Conservation (phyloP, 2,888 invertebrate genomes). For the Lasioglossum figueresi region DNA sequence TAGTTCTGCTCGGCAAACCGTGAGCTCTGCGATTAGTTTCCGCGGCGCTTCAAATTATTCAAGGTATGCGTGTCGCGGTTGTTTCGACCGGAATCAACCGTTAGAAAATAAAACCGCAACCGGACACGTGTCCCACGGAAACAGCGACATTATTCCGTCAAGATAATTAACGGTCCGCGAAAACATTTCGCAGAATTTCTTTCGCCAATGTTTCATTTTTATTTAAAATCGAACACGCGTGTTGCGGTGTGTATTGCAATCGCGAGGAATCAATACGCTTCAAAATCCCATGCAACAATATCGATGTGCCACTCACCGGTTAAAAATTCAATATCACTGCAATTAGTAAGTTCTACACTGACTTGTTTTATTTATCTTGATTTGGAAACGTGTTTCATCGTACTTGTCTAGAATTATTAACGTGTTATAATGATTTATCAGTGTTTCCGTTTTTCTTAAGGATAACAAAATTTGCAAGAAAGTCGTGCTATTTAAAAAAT, state of each 20-base stretch:
- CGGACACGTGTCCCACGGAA: background rate
- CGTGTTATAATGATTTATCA: background rate
- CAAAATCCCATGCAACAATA: background rate
- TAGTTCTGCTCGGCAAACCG: conserved; percentile 55
- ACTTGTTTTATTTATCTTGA: no score
- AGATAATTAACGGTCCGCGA: background rate
- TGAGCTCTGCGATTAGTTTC: conserved; percentile 49
- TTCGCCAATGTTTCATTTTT: background rate
- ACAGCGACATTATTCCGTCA: background rate
- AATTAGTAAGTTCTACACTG: background rate
- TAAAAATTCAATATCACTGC: background rate
- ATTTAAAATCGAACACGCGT: background rate
- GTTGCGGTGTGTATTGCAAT: background rate
- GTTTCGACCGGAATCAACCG: conserved; percentile 10
- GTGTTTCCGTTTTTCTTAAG: background rate
- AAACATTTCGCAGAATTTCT: background rate
- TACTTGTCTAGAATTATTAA: background rate
- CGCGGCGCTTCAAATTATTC: conserved; percentile 33
- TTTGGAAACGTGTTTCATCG: background rate
- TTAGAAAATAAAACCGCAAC: background rate
- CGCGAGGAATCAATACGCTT: background rate
- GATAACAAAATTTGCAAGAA: background rate
- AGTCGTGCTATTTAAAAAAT: background rate
- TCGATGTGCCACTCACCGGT: background rate
- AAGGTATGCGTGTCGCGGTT: conserved; percentile 14